Evolutionary conservation across 2,888 invertebrate genomes (phyloP).

Genomic region (Asteroscopus sphinx): DNA sequence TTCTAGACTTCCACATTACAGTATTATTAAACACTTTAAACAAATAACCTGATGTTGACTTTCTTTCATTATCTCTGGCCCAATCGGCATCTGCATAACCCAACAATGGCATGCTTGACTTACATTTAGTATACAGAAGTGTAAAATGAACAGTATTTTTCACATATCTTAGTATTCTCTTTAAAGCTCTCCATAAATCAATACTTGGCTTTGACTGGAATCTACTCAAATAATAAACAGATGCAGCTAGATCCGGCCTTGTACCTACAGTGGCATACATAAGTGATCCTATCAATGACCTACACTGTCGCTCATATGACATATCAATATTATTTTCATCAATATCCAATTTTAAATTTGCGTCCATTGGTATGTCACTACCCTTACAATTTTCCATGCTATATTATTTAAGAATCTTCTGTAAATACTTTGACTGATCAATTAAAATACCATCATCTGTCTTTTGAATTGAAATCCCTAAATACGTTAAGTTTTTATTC

Average conservation of each 20-base stretch:
- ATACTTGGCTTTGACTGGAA: not conserved
- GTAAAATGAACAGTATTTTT: not conserved
- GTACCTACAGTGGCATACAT: conserved; percentile 8
- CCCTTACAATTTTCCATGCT: conserved; percentile 3
- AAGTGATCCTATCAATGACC: conserved; percentile 4
- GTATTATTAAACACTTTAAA: not conserved
- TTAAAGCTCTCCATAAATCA: not conserved
- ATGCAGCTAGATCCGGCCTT: conserved; percentile 1
- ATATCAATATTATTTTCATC: not conserved
- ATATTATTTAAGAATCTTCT: no score
- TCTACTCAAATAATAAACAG: not conserved
- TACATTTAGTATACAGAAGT: not conserved
- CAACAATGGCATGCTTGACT: not conserved
- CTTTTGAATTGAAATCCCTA: no score
- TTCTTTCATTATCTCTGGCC: not conserved
- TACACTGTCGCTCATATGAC: not conserved
- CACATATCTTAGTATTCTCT: not conserved
- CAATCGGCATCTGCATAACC: not conserved
- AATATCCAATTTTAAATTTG: not conserved
- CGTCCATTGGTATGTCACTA: conserved; percentile 1
- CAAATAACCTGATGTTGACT: not conserved
- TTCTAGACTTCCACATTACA: not conserved
- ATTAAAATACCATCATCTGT: no score
- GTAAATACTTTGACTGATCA: no score
- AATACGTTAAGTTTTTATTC: no score